A percentile compares a stretch with the other conserved stretches of the same genome.
Conservation (phyloP, 2,888 invertebrate species). For the Orthosia gothica region DNA sequence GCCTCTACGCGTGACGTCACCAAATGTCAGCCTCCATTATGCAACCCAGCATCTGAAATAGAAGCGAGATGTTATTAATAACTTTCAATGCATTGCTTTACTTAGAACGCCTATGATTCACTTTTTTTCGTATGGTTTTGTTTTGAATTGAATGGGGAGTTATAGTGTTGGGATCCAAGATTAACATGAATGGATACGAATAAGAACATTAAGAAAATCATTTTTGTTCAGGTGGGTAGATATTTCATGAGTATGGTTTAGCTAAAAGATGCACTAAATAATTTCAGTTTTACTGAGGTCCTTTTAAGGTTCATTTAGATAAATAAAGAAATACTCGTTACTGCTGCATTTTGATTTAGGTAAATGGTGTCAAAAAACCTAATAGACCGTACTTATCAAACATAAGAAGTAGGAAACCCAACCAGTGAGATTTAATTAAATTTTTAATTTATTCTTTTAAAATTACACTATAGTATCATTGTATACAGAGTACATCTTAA, state of each 20-base stretch:
- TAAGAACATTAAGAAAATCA: too few species aligned
- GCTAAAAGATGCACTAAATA: background rate
- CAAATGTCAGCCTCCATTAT: conserved; percentile 81
- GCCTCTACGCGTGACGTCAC: conserved; percentile 87
- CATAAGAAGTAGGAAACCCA: too few species aligned
- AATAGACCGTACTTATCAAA: too few species aligned
- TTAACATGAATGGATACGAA: background rate
- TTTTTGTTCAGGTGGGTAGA: background rate
- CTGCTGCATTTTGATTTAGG: too few species aligned
- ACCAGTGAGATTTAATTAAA: too few species aligned
- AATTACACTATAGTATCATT: too few species aligned
- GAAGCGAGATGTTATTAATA: conserved; percentile 79
- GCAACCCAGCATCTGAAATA: conserved; percentile 83
- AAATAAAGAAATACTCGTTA: too few species aligned
- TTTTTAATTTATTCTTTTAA: too few species aligned
- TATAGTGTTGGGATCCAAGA: background rate
- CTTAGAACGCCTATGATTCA: conserved; percentile 26
- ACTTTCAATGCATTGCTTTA: conserved; percentile 71
- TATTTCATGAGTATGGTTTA: background rate
- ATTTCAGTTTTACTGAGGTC: too few species aligned
- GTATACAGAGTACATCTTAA: background rate
- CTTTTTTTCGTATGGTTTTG: conserved; percentile 5
- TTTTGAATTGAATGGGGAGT: background rate
- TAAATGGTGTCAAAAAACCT: too few species aligned
- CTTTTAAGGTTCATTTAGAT: background rate